These are phyloP conservation scores for Eupithecia tripunctaria DNA, from an alignment of 2,888 invertebrate genomes.

Conservation along the genomic window DNA sequence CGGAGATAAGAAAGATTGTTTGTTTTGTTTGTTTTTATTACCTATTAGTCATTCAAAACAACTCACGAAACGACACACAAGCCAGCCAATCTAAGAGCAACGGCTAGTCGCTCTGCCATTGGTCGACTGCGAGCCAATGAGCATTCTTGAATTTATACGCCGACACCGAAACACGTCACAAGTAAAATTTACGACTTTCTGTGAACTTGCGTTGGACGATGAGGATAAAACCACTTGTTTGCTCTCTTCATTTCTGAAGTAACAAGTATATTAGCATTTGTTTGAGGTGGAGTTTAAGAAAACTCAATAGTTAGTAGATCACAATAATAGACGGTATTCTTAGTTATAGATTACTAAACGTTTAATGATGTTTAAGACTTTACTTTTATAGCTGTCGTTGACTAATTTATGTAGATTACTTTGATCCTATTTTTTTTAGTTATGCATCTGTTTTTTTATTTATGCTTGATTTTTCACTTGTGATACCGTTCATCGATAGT, in stretches of 20 bases:
- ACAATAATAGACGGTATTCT: not conserved
- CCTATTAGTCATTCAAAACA: too few species aligned
- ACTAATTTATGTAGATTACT: too few species aligned
- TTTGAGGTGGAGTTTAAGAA: not conserved
- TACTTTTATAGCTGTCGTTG: not conserved
- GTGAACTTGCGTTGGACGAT: not conserved
- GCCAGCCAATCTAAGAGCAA: not conserved
- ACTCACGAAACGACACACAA: not conserved
- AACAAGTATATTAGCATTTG: not conserved
- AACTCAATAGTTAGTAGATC: too few species aligned
- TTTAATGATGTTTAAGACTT: not conserved
- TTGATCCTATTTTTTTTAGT: too few species aligned
- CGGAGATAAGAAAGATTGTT: not conserved
- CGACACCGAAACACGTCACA: conserved; percentile 17
- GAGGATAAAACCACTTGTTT: not conserved
- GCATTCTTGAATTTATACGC: not conserved
- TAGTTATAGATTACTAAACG: not conserved
- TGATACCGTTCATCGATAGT: not conserved
- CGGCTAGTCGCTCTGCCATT: conserved; percentile 9
- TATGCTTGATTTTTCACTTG: not conserved
- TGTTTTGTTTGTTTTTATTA: too few species aligned
- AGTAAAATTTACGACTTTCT: conserved; percentile 13
- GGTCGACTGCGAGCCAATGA: conserved; percentile 18
- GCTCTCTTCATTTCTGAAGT: not conserved
- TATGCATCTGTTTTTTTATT: too few species aligned